Conservation (phyloP, 2,113 vertebrate species). For the Dasyornis broadbenti region DNA sequence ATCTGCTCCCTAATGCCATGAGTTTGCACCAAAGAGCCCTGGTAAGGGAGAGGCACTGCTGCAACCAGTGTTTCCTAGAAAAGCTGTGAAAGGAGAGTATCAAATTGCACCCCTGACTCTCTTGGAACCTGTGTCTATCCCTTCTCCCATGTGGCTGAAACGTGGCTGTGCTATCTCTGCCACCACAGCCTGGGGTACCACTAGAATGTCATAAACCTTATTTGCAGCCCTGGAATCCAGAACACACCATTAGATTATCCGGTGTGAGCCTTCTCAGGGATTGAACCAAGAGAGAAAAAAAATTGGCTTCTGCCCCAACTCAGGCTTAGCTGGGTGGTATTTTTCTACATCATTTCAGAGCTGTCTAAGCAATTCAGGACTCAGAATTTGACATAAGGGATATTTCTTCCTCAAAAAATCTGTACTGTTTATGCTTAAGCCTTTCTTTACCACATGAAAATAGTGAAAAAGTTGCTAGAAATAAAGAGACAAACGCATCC, state of each 20-base stretch:
- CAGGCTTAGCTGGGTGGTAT: neutral
- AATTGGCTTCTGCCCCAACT: neutral
- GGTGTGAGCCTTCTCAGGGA: neutral
- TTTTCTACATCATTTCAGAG: neutral
- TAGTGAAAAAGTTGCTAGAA: neutral
- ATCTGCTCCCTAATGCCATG: neutral
- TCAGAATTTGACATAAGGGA: neutral
- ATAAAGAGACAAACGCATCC: neutral
- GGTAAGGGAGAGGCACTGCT: neutral
- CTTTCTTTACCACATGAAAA: neutral
- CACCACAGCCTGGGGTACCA: neutral
- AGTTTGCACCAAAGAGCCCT: neutral
- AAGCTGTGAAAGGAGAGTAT: neutral
- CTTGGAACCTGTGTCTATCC: neutral
- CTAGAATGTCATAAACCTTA: neutral
- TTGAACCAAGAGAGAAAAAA: neutral
- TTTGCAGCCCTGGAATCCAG: neutral
- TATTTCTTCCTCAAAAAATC: neutral
- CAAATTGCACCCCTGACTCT: accelerated
- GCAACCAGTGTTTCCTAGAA: neutral
- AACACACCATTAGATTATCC: neutral
- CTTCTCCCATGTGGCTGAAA: neutral
- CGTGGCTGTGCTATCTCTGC: neutral
- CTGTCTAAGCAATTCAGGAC: neutral
- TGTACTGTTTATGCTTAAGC: neutral